Evolutionary conservation across 2,113 vertebrate genomes (phyloP).

Genomic region (Glareola pratincola): DNA sequence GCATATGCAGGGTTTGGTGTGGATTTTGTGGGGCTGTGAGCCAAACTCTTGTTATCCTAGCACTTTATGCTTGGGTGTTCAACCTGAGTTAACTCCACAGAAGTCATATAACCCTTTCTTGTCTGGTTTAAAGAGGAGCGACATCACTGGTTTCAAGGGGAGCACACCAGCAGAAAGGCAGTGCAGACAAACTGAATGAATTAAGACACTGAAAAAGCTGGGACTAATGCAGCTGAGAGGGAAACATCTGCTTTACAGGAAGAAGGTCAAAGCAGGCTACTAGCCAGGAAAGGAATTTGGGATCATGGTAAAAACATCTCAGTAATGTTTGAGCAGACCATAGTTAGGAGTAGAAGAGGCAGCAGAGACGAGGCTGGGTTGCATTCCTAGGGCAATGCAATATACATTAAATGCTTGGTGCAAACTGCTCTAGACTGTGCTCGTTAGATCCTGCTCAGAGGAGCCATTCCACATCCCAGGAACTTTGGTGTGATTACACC

Average conservation of each 20-base stretch:
- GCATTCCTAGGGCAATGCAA: background rate
- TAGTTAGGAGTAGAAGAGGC: background rate
- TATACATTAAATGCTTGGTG: background rate
- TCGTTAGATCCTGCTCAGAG: background rate
- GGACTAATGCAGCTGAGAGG: background rate
- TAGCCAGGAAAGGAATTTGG: background rate
- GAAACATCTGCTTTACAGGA: background rate
- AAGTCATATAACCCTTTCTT: background rate
- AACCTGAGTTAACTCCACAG: background rate
- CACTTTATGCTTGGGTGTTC: background rate
- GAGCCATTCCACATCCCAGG: background rate
- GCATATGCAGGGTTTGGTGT: rapidly evolving
- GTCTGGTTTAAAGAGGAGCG: background rate
- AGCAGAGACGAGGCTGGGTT: background rate
- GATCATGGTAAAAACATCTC: background rate
- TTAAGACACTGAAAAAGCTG: background rate
- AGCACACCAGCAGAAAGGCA: background rate
- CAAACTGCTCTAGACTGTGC: background rate
- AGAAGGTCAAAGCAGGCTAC: background rate
- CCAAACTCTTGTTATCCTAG: background rate
- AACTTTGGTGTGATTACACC: background rate
- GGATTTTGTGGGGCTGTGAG: background rate
- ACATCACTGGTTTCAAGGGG: background rate
- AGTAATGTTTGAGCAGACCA: background rate
- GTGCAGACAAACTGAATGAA: background rate